Evolutionary conservation across 1,140 invertebrate genomes (phyloP).

Genomic region (Thalassaphorura encarpata): DNA sequence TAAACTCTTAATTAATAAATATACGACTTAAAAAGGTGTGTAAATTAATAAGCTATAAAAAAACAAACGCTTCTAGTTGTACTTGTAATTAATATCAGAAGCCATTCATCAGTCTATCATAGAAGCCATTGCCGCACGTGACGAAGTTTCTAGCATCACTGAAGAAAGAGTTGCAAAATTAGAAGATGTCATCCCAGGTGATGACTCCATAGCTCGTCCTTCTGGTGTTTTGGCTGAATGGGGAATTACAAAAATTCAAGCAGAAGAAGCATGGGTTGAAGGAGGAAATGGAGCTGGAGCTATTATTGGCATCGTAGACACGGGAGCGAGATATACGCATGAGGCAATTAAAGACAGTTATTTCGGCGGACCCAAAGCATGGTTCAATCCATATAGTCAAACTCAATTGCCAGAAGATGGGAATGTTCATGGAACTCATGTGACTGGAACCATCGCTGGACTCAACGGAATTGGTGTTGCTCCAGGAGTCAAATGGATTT

Average conservation of each 20-base stretch:
- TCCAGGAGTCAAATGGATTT: conserved; percentile 3
- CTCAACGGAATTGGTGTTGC: conserved; percentile 10
- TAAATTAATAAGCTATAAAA: too few relatives aligned
- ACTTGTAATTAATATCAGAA: too few relatives aligned
- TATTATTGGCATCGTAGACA: conserved; percentile 3
- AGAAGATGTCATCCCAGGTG: neutral
- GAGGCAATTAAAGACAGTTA: neutral
- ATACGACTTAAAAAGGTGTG: too few relatives aligned
- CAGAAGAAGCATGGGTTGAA: conserved; percentile 1
- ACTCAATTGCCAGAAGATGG: conserved; percentile 3
- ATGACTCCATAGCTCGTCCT: neutral
- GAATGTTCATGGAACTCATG: conserved; percentile 14
- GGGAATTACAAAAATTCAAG: conserved; percentile 2
- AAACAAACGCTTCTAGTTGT: too few relatives aligned
- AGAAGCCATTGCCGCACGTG: too few relatives aligned
- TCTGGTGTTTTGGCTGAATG: neutral
- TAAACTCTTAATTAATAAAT: too few relatives aligned
- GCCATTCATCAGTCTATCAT: too few relatives aligned
- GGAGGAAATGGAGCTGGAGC: conserved; percentile 4
- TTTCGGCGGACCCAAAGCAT: neutral
- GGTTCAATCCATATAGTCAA: neutral
- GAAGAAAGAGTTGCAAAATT: too few relatives aligned
- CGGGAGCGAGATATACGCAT: neutral
- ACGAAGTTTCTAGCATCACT: too few relatives aligned
- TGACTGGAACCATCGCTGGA: conserved; percentile 7